These are phyloP conservation scores for Poeciliopsis turrubarensis DNA, from an alignment of 2,113 vertebrate species.

Conservation along the genomic window DNA sequence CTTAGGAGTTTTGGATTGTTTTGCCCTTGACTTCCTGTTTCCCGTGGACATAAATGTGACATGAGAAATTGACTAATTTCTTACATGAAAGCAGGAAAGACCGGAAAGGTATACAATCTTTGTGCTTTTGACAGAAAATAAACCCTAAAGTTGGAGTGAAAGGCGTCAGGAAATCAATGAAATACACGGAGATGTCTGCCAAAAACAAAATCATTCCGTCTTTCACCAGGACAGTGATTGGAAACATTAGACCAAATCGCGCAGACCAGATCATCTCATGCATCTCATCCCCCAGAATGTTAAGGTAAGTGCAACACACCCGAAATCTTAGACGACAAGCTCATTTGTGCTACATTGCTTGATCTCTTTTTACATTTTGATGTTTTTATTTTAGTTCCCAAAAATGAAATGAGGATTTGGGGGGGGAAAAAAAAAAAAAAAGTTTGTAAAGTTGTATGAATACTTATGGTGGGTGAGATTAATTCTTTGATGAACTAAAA, in stretches of 20 bases:
- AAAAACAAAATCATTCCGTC: not conserved
- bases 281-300: too few species aligned
- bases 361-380: not conserved
- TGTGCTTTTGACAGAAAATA: too few species aligned
- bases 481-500: not conserved
- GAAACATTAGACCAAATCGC: too few species aligned
- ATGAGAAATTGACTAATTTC: not conserved
- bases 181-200: not conserved
- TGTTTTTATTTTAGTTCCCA: too few species aligned
- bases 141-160: too few species aligned
- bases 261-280: not conserved
- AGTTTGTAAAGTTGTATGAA: not conserved
- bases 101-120: not conserved
- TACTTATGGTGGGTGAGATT: not conserved
- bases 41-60: not conserved
- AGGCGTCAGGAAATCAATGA: too few species aligned
- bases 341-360: not conserved
- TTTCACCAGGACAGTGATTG: too few species aligned
- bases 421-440: too few species aligned
- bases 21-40: not conserved
- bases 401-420: too few species aligned
- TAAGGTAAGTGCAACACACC: too few species aligned
- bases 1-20: too few species aligned
- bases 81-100: not conserved
- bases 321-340: too few species aligned